Evolutionary conservation across 2,113 vertebrate species (phyloP), one percentile per base, ranked within the genome.

Genomic region (Xyrauchen texanus): DNA sequence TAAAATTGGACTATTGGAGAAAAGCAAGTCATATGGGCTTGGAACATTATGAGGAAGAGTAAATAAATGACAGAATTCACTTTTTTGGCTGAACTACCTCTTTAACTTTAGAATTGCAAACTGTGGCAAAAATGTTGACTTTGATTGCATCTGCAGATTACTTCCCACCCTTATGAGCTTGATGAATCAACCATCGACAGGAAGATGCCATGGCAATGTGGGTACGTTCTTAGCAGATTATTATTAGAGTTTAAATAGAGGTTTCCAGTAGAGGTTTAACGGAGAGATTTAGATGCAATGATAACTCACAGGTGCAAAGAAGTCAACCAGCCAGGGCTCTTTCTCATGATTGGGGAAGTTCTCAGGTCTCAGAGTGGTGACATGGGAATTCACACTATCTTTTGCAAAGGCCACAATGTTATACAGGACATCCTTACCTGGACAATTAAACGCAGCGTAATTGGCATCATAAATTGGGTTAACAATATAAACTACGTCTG

Each of bases 301-400:
- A 51, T 45, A 13, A 91, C 91, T 94, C 90, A 98, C 97, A 82
- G 97, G 98, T 68, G 96, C 96, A 79, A 99, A 99, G 91, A 99
- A 99, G 89, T 99, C 97, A 49, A 99, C 96, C 76, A 99, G 94
- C 98, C 98, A 99, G 0, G 97, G 95, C 71, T 98, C 96, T 84
- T 96, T 96, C 8, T 94, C 91, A 81, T 93, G 93, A n/a, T 92
- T 92, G 65, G 98, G 98, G 89, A 99, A 99, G 92, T 97, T 99
- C 63, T 97, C 94, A 4, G 97, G 98, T 77, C 93, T 90, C 81
- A 99, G 92, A 0, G 98, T 98, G 64, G 95, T 94, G 82, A 99
- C 96, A 5, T 98, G 95, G 69, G 97, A 96, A 4, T 89, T 93
- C 46, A 98, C 95, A 5, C 98, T 99, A 88, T 98, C 98, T 89